Conservation (phyloP, 2,888 invertebrate species). For the Parnassius orleans region DNA sequence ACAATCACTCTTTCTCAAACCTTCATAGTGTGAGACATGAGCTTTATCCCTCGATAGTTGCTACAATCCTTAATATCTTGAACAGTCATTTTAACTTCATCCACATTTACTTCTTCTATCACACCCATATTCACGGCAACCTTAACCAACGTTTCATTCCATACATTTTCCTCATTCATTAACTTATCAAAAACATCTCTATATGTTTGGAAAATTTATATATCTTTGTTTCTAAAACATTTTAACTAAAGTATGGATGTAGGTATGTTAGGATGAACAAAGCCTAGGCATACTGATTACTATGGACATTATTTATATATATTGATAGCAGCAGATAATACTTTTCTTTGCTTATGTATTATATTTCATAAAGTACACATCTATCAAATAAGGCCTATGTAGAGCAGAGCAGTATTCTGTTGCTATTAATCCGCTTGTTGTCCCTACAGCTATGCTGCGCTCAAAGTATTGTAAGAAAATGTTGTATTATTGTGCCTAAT, state of each 20-base stretch:
- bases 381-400: slow-evolving; percentile 14
- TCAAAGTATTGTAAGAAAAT: slow-evolving; percentile 1
- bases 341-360: slow-evolving; percentile 18
- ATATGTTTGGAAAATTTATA: not conserved
- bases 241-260: not conserved
- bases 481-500: slow-evolving; percentile 14
- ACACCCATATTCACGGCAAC: no score
- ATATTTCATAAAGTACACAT: slow-evolving; percentile 7
- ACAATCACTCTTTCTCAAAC: no score
- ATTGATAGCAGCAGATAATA: not conserved
- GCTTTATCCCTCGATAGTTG: no score
- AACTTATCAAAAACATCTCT: no score
- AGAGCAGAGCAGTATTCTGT: slow-evolving; percentile 16
- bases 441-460: slow-evolving; percentile 3
- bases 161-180: no score
- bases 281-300: no score
- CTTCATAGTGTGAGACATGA: no score
- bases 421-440: slow-evolving; percentile 6
- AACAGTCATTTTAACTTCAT: no score
- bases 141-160: no score
- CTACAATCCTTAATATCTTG: no score
- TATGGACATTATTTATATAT: not conserved
- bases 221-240: slow-evolving; percentile 23
- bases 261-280: no score
- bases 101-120: no score